phyloP scores from a whole-genome alignment of 2,113 vertebrate genomes.

The Nycticorax nycticorax region DNA sequence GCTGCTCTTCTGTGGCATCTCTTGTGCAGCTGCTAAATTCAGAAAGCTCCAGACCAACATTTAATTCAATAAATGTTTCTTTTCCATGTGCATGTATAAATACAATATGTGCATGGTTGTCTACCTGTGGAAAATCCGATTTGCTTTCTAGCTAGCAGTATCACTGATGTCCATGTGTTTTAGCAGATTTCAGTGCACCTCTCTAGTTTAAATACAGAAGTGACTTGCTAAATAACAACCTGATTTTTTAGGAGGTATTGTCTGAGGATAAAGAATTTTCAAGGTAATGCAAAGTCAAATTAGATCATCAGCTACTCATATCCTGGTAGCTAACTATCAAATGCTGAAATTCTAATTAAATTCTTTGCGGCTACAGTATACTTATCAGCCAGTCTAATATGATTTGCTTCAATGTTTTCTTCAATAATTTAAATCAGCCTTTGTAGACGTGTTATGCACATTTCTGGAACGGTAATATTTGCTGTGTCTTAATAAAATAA shows the following conservation, averaged over 20 bases:
- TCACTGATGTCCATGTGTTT: background rate
- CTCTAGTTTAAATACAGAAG: background rate
- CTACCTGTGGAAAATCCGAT: background rate
- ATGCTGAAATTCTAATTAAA: constrained; percentile 26
- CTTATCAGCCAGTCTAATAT: constrained; percentile 5
- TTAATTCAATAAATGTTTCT: background rate
- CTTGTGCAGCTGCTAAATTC: background rate
- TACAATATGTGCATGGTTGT: background rate
- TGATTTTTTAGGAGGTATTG: background rate
- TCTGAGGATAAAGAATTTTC: background rate
- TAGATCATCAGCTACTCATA: background rate
- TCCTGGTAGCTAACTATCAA: background rate
- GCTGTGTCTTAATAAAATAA: background rate
- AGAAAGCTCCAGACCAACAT: background rate
- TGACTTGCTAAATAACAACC: background rate
- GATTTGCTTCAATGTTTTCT: background rate
- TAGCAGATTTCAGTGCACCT: background rate
- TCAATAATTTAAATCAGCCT: background rate
- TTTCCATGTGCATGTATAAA: background rate
- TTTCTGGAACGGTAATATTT: background rate
- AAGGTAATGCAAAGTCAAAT: background rate
- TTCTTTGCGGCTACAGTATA: background rate
- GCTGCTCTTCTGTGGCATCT: background rate
- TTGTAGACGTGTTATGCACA: background rate
- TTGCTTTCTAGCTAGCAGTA: background rate